Conservation (phyloP, 1,140 invertebrate species). For the Callitettix versicolor region DNA sequence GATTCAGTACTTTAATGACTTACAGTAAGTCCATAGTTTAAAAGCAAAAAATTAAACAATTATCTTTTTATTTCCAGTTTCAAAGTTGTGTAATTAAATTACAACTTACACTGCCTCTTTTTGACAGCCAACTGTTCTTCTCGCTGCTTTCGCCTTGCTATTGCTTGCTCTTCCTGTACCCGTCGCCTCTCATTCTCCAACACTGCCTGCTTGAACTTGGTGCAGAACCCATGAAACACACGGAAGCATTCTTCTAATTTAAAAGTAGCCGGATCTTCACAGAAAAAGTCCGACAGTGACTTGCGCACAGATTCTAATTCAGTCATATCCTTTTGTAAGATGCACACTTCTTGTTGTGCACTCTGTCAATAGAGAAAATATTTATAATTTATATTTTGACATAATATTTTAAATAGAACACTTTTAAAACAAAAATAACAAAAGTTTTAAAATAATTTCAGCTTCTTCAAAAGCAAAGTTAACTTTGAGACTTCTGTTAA, state of each 20-base stretch:
- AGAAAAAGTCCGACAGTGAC: slow-evolving; percentile 86
- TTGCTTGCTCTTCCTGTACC: slow-evolving; percentile 72
- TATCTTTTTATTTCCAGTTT: too few relatives aligned
- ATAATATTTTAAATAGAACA: slow-evolving; percentile 12
- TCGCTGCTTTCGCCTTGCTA: slow-evolving; percentile 56
- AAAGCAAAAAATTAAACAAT: too few relatives aligned
- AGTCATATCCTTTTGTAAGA: slow-evolving; percentile 66
- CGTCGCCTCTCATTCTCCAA: slow-evolving; percentile 69
- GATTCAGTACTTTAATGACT: too few relatives aligned
- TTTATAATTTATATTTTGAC: not conserved
- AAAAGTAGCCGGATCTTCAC: slow-evolving; percentile 81
- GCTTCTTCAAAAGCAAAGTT: too few relatives aligned
- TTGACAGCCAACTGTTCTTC: slow-evolving; percentile 64
- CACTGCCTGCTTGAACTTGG: slow-evolving; percentile 69
- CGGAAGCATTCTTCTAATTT: slow-evolving; percentile 94
- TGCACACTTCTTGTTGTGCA: slow-evolving; percentile 66
- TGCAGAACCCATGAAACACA: slow-evolving; percentile 77
- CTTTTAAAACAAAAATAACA: slow-evolving; percentile 6
- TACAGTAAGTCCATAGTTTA: too few relatives aligned
- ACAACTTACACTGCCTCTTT: slow-evolving; percentile 44
- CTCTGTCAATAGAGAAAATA: slow-evolving; percentile 40
- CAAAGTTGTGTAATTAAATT: slow-evolving; percentile 1
- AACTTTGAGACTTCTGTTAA: too few relatives aligned
- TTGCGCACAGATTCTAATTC: slow-evolving; percentile 68
- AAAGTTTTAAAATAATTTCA: too few relatives aligned